Percentiles rank a stretch among this genome's conserved stretches.
Evolutionary conservation across 2,797 vertebrate species (phyloP).

Genomic region (Saguinus oedipus): DNA sequence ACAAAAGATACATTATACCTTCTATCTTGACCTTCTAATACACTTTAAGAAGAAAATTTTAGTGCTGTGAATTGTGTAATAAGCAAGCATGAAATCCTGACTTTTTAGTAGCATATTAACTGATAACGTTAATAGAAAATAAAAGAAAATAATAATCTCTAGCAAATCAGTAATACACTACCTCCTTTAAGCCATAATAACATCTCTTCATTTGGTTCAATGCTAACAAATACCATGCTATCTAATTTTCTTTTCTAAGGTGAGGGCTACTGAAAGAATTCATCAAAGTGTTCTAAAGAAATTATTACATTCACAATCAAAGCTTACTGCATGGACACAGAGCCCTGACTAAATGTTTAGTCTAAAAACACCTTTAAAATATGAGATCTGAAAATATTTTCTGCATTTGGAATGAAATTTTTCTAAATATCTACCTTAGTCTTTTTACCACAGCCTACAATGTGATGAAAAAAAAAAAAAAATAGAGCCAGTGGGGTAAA

Average conservation of each 20-base stretch:
- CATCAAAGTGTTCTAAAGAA: neutral
- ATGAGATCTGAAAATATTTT: neutral
- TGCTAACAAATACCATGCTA: neutral
- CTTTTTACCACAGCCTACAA: neutral
- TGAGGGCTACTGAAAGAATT: conserved; percentile 27
- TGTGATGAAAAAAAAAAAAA: neutral
- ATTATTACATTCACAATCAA: neutral
- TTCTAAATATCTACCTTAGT: neutral
- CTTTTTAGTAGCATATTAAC: neutral
- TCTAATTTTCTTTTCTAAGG: conserved; percentile 32
- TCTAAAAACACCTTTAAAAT: neutral
- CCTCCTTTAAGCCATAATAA: neutral
- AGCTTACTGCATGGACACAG: neutral
- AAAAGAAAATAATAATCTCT: neutral
- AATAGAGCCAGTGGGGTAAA: neutral
- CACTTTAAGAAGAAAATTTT: neutral
- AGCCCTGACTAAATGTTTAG: neutral
- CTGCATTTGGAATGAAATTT: neutral
- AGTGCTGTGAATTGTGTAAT: neutral
- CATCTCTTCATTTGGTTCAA: neutral
- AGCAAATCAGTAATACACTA: neutral
- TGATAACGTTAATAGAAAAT: neutral
- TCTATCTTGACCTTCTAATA: neutral
- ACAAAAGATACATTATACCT: neutral
- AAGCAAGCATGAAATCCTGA: neutral